phyloP scores from a whole-genome alignment of 2,797 vertebrate genomes.

The Chelidonichthys spinosus region DNA sequence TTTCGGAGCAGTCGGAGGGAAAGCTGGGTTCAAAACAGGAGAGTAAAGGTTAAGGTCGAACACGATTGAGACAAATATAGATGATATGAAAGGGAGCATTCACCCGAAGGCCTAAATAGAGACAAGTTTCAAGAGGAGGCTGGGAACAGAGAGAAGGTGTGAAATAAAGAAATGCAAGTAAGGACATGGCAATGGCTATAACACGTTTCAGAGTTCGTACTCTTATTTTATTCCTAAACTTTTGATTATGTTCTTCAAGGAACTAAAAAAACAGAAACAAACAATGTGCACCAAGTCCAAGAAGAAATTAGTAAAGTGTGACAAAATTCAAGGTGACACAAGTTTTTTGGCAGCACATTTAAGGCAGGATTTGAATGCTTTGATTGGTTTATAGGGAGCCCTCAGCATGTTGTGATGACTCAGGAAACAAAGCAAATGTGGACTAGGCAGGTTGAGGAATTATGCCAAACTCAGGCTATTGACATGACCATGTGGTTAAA shows the following conservation, averaged over 20 bases:
- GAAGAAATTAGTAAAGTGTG: neutral
- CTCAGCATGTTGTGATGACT: neutral
- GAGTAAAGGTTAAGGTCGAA: slow-evolving; percentile 24
- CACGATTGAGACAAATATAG: slow-evolving; percentile 35
- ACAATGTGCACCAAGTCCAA: neutral
- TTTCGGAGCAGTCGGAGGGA: slow-evolving; percentile 36
- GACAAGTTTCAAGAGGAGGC: neutral
- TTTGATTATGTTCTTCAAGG: neutral
- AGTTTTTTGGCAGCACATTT: neutral
- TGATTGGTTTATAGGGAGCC: neutral
- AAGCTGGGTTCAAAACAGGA: slow-evolving; percentile 8
- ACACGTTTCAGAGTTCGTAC: neutral
- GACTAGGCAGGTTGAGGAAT: neutral
- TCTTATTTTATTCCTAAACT: neutral
- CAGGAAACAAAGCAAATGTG: neutral
- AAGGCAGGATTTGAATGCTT: neutral
- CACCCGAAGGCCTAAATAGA: slow-evolving; percentile 18
- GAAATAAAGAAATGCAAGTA: slow-evolving; percentile 7
- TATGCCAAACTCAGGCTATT: neutral
- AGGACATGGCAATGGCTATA: neutral
- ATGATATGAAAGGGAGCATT: slow-evolving; percentile 27
- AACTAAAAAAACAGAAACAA: neutral
- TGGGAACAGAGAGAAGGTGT: neutral
- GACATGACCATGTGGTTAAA: neutral
- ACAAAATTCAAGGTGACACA: no score